Evolutionary conservation across 1,140 invertebrate genomes (phyloP), one percentile per base, ranked within the genome.

Genomic region (Charaxes varanes): DNA sequence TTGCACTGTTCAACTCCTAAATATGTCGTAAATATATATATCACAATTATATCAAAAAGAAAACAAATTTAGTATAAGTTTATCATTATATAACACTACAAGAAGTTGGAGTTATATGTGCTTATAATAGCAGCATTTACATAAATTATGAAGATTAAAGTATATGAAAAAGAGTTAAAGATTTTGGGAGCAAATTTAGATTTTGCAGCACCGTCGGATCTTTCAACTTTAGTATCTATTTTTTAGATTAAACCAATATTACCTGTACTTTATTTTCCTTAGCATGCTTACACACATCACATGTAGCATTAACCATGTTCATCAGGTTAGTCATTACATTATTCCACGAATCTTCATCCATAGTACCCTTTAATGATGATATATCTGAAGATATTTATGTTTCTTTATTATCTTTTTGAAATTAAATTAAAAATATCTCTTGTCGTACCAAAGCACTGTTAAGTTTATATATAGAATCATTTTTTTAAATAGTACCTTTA

Each of bases 251-350:
- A 41, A 17, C 12, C 23, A 10, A 15, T 24, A 15, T 17, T 31
- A 42, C 32, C 28, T 31, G 26, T 4, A 35, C 5, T 17, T 43
- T 43, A 17, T 23, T 47, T 3, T 58, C 40, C 6, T 45, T 53
- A 4, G 50, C 44, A n/a, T 41, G 37, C 1, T 27, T 28, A 34
- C 53, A 62, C 4, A 73, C 45, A 5, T 40, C 45, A n/a, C 36
- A 22, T 0, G 52, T 46, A n/a, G 64, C 62, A 2, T 59, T 53
- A n/a, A 68, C 53, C 3, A 70, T 47, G 0, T 33, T 40, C 3
- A 30, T 26, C 4, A 70, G 14, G 6, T 58, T 31, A 12, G 43
- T 18, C 6, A 38, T 13, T 26, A 63, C 42, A 10, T 49, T 41
- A 6, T 33, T 37, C 16, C 61, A 54, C 4, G 32, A 43, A 2